Conservation (phyloP, 2,888 invertebrate species). For the Chymomyza fuscimana region DNA sequence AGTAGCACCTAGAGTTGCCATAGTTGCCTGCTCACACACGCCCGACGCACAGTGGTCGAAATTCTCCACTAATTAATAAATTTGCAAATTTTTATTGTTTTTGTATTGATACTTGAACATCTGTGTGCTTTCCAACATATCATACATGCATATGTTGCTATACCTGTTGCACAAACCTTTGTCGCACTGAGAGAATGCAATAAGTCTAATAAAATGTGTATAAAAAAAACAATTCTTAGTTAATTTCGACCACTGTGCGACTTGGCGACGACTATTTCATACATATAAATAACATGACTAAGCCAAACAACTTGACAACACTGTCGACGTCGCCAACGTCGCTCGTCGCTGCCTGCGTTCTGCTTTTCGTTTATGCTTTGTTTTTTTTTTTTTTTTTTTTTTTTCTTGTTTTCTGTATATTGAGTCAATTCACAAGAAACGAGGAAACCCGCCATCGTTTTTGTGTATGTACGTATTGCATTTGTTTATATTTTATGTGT, state of each 20-base stretch:
- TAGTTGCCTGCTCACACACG: conserved; percentile 53
- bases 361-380: conserved; percentile 12
- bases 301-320: conserved; percentile 71
- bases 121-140: too few relatives aligned
- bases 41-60: neutral
- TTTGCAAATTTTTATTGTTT: too few relatives aligned
- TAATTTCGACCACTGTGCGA: neutral
- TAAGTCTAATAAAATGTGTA: too few relatives aligned
- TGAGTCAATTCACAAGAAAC: conserved; percentile 76
- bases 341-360: conserved; percentile 13
- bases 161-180: too few relatives aligned
- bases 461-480: conserved; percentile 33
- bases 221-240: too few relatives aligned
- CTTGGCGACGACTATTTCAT: neutral
- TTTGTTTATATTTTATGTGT: conserved; percentile 47
- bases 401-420: conserved; percentile 36
- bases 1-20: conserved; percentile 57
- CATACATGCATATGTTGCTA: too few relatives aligned
- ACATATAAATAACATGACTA: conserved; percentile 56
- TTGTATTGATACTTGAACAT: too few relatives aligned
- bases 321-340: conserved; percentile 43
- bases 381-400: conserved; percentile 42
- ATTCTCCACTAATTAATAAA: too few relatives aligned
- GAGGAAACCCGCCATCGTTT: conserved; percentile 75
- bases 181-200: too few relatives aligned